Evolutionary conservation across 2,113 vertebrate species (phyloP).

Genomic region (Nibea albiflora): DNA sequence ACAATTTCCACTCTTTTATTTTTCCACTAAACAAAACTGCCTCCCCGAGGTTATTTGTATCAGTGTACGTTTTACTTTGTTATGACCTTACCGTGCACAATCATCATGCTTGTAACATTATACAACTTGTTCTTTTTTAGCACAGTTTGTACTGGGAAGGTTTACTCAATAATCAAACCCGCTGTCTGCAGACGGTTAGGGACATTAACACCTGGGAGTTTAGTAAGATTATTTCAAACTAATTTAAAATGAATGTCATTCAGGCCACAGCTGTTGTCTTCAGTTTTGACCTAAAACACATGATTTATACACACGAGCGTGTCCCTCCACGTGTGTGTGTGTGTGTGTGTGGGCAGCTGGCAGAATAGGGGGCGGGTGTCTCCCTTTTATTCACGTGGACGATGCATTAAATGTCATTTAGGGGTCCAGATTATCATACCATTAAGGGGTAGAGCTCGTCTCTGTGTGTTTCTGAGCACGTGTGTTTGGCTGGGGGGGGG

Average conservation of each 20-base stretch:
- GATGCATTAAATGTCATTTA: slow-evolving; percentile 75
- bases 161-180: background rate
- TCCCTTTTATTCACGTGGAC: slow-evolving; percentile 50
- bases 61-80: background rate
- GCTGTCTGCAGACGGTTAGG: background rate
- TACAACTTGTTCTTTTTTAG: background rate
- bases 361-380: slow-evolving; percentile 13
- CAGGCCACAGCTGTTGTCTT: slow-evolving; percentile 40
- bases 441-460: slow-evolving; percentile 50
- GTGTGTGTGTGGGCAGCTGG: slow-evolving; percentile 43
- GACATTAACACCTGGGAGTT: no score
- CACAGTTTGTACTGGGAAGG: background rate
- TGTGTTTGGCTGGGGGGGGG: slow-evolving; percentile 53
- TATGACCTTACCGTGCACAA: background rate
- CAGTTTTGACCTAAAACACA: slow-evolving; percentile 28
- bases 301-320: slow-evolving; percentile 25
- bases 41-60: background rate
- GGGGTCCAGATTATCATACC: slow-evolving; percentile 69
- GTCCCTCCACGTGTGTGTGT: slow-evolving; percentile 4
- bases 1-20: slow-evolving; percentile 18
- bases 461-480: slow-evolving; percentile 1
- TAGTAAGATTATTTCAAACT: background rate
- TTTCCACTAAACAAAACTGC: slow-evolving; percentile 26
- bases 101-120: background rate
- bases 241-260: slow-evolving; percentile 28